Base-by-base conservation (phyloP, 1,140 invertebrate species). In the Rhopalosiphum padi region DNA sequence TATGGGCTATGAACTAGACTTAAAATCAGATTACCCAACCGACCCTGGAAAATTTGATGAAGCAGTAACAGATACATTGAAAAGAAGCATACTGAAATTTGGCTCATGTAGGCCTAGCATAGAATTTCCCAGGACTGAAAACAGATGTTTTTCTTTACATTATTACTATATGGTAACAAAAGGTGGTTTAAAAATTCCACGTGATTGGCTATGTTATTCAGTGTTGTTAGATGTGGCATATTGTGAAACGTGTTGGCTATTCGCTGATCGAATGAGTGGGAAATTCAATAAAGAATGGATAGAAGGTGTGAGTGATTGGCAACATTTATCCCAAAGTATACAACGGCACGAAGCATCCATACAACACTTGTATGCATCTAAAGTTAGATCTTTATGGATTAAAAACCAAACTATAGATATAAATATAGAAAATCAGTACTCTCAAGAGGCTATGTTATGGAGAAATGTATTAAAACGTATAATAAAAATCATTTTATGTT, bases 281-380 rank as follows among this genome's bases (percentile, higher is more conserved):
- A 77, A 77, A 77, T 77, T 77, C n/a, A 30, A 77, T n/a, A 77
- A 77, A n/a, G 68, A 77, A 77, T 77, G n/a, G 30, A 77, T 77
- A 30, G n/a, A 77, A n/a, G 68, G n/a, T 35, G 15, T 77, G 9
- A 77, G n/a, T 77, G 68, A 77, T 77, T 77, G 68, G 68, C 68
- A 77, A 35, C 68, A 77, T 77, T 77, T 77, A 77, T 77, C 30
- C 2, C 68, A 77, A 77, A 77, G 68, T 77, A 77, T 77, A 15
- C 68, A 77, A 77, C 68, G n/a, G 68, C n/a, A 77, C 4, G 68
- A 77, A 15, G 9, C 9, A 15, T 77, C n/a, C 0, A 35, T 77
- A 77, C 68, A 77, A 77, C 68, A 37, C 37, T 37, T 37, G 37
- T 37, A 37, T 37, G 37, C 37, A 37, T 37, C 37, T 37, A 77